Evolutionary conservation across 2,888 invertebrate genomes (phyloP), one percentile per base, ranked within the genome.

Genomic region (Parascotia fuliginaria): DNA sequence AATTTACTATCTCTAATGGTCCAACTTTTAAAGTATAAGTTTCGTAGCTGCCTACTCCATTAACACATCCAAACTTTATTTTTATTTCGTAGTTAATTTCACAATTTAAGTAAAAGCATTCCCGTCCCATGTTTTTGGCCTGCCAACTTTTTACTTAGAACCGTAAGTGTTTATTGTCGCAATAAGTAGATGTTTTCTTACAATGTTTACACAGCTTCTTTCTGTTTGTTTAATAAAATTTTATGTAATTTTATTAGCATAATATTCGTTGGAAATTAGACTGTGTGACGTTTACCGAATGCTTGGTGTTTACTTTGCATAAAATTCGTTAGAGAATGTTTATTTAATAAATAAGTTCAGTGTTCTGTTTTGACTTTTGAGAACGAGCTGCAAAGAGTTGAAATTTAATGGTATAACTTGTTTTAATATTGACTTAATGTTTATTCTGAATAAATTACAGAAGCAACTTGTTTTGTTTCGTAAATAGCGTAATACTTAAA

Each of bases 181-280:
- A 29, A 47, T 41, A 45, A 9, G 24, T 24, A 37, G 33, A 39
- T 24, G 14, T 39, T 39, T 33, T 24, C 7, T 7, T 24, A 7
- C 24, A 19, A 5, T 5, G 19, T 44, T 44, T 34, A 19, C 48
- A 53, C 51, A 42, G 53, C 65, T 64, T 64, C 56, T 60, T 65
- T 43, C 44, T 45, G 65, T 65, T 69, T 56, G 61, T 49, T 19
- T 65, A 50, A 65, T 65, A 65, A 60, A 65, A 65, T 69, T 61
- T 65, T 65, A 48, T 52, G 61, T 65, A 52, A 65, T 69, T 56
- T 54, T 56, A 65, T 68, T 69, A 60, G 51, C 61, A 60, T 68
- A 65, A 64, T 55, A 60, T 60, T 65, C 46, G 29, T 41, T 39
- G 24, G 24, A 39, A 42, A 45, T 44, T 52, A 33, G 47, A 36